A percentile compares a stretch with the other conserved stretches of the same genome.
Evolutionary conservation across 2,888 invertebrate genomes (phyloP).

Genomic region (Synanthedon formicaeformis): DNA sequence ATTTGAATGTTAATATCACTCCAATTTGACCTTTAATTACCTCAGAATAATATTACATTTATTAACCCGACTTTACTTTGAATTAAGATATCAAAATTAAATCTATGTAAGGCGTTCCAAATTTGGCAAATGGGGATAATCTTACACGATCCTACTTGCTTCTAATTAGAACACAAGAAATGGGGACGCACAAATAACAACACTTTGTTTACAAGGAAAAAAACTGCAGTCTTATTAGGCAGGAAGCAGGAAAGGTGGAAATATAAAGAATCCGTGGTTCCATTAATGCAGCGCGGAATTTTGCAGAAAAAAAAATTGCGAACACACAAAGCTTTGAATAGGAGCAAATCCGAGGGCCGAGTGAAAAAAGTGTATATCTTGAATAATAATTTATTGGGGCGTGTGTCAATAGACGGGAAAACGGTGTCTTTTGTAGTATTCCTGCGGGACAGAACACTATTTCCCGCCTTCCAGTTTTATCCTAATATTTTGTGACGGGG

Average conservation of each 20-base stretch:
- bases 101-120: too few species aligned
- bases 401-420: background rate
- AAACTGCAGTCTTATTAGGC: background rate
- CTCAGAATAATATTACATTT: too few species aligned
- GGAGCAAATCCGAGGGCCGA: constrained; percentile 1
- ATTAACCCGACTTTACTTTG: too few species aligned
- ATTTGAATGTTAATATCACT: too few species aligned
- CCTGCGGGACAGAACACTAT: background rate
- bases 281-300: background rate
- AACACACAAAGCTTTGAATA: background rate
- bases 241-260: background rate
- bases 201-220: background rate
- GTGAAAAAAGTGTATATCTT: background rate
- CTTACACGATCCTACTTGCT: too few species aligned
- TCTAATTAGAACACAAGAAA: background rate
- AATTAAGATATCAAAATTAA: too few species aligned
- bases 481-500: too few species aligned
- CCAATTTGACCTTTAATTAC: too few species aligned
- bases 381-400: constrained; percentile 2
- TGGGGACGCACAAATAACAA: background rate
- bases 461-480: too few species aligned
- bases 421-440: background rate
- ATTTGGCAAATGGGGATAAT: too few species aligned
- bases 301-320: background rate
- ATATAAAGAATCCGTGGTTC: background rate